phyloP scores from a whole-genome alignment of 2,797 vertebrate genomes.

The Bradypus variegatus region DNA sequence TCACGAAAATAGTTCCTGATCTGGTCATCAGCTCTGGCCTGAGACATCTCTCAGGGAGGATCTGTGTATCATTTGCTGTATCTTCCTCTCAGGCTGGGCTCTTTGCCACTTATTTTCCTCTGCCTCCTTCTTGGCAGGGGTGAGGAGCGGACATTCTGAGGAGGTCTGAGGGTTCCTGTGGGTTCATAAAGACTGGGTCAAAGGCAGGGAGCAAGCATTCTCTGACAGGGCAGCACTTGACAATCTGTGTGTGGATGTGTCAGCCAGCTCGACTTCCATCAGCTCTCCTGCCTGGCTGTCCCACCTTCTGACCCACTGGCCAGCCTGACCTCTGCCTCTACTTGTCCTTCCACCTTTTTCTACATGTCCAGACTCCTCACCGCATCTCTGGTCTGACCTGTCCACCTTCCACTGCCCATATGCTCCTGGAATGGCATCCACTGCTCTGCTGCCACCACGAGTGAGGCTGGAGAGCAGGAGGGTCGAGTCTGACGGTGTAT shows the following conservation, averaged over 20 bases:
- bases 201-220: not conserved
- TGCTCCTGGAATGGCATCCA: not conserved
- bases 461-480: not conserved
- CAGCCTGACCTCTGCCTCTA: not conserved
- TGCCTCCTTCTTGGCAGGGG: not conserved
- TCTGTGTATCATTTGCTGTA: not conserved
- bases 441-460: too few species aligned
- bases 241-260: accelerated
- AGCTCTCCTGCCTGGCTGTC: not conserved
- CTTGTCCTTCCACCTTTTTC: not conserved
- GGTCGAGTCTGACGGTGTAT: too few species aligned
- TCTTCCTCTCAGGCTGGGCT: not conserved
- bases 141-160: not conserved
- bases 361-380: not conserved
- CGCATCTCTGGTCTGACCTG: not conserved
- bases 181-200: not conserved
- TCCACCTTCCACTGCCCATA: too few species aligned
- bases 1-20: not conserved
- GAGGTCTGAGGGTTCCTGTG: not conserved
- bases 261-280: too few species aligned
- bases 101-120: not conserved
- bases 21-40: not conserved
- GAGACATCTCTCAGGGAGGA: not conserved
- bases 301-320: not conserved
- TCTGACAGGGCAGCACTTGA: not conserved